These are phyloP conservation scores for Dicentrarchus labrax DNA, from an alignment of 2,113 vertebrate species.

Conservation along the genomic window DNA sequence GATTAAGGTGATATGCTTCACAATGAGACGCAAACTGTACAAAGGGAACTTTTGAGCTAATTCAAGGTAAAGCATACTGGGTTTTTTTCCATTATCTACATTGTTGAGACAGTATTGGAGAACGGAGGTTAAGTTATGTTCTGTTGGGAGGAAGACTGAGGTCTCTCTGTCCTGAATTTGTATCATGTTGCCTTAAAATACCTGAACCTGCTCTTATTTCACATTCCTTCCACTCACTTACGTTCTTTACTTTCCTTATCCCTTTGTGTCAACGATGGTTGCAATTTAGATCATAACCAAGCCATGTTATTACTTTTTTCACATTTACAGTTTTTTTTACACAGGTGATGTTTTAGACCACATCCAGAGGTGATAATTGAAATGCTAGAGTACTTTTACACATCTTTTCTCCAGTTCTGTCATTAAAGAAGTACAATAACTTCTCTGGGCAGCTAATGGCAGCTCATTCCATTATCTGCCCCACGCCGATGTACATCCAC, in stretches of 20 bases:
- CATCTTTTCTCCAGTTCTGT: constrained; percentile 44
- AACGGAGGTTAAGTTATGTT: not conserved
- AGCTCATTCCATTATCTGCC: constrained; percentile 52
- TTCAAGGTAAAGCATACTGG: not conserved
- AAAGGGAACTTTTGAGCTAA: not conserved
- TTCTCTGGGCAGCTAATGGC: constrained; percentile 53
- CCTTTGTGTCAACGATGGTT: not conserved
- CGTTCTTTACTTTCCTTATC: not conserved
- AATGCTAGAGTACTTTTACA: constrained; percentile 31
- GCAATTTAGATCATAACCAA: not conserved
- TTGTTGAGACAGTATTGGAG: not conserved
- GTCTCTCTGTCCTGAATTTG: constrained; percentile 20
- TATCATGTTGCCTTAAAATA: constrained; percentile 13
- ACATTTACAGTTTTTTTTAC: not conserved
- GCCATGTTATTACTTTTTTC: not conserved
- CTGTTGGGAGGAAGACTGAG: constrained; percentile 14
- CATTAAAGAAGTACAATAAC: constrained; percentile 56
- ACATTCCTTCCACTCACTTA: constrained; percentile 7
- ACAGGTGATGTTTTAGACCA: constrained; percentile 42
- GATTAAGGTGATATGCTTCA: not conserved
- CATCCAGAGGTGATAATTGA: constrained; percentile 56
- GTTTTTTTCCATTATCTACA: not conserved
- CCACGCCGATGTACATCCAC: constrained; percentile 50
- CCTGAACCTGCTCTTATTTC: constrained; percentile 30
- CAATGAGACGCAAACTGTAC: not conserved